Evolutionary conservation across 1,140 invertebrate species (phyloP).

Genomic region (Papilio glaucus): DNA sequence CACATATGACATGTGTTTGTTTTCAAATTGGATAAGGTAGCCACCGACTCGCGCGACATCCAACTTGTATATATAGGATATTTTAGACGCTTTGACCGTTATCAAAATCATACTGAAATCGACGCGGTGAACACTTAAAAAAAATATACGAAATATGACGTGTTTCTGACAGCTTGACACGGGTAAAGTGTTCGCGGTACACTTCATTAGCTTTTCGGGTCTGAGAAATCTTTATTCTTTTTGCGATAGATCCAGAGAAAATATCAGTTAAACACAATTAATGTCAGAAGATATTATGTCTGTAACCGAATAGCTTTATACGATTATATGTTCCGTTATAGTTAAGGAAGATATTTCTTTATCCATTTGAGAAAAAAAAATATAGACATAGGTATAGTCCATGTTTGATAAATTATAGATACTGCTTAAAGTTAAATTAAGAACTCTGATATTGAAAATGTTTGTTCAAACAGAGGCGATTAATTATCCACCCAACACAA

Average conservation of each 20-base stretch:
- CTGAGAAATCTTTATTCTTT: constrained; percentile 47
- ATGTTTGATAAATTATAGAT: too few species aligned
- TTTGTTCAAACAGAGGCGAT: too few species aligned
- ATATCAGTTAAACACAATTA: constrained; percentile 35
- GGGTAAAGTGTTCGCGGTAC: constrained; percentile 76
- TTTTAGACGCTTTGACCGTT: constrained; percentile 40
- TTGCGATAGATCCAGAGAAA: constrained; percentile 22
- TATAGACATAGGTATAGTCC: too few species aligned
- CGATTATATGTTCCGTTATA: background rate
- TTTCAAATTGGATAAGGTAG: background rate
- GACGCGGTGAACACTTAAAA: constrained; percentile 67
- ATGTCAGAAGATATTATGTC: constrained; percentile 32
- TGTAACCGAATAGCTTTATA: constrained; percentile 4
- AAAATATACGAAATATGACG: constrained; percentile 74
- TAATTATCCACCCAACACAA: too few species aligned
- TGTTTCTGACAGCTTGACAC: constrained; percentile 78
- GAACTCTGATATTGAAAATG: too few species aligned
- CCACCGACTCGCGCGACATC: background rate
- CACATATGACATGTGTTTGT: too few species aligned
- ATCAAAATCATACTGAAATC: constrained; percentile 63
- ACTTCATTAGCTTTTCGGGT: constrained; percentile 74
- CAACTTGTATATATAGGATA: constrained; percentile 26
- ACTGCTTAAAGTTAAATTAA: too few species aligned
- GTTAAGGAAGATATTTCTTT: constrained; percentile 29
- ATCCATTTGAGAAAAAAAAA: constrained; percentile 34